Evolutionary conservation across 2,888 invertebrate genomes (phyloP).

Genomic region (Epistrophe eligans): DNA sequence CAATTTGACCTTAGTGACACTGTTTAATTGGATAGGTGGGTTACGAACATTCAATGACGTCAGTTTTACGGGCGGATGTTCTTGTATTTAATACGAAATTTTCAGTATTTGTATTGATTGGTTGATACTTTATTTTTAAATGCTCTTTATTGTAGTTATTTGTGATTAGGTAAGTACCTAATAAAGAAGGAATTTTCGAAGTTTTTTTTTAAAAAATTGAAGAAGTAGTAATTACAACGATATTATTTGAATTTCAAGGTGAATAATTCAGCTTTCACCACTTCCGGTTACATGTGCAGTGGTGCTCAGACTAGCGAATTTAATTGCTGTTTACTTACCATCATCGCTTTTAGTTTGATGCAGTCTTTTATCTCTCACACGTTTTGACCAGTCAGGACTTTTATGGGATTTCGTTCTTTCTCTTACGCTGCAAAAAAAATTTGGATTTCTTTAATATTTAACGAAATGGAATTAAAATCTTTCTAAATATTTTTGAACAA

Average conservation of each 20-base stretch:
- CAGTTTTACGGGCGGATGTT: neutral
- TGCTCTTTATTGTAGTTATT: neutral
- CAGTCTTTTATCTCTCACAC: constrained; percentile 83
- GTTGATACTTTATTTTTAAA: neutral
- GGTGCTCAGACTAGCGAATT: neutral
- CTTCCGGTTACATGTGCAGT: constrained; percentile 40
- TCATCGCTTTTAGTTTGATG: constrained; percentile 81
- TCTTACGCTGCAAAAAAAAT: constrained; percentile 80
- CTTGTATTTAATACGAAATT: neutral
- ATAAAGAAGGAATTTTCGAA: neutral
- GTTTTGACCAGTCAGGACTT: constrained; percentile 83
- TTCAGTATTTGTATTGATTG: neutral
- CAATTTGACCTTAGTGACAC: constrained; percentile 24
- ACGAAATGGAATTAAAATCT: no score
- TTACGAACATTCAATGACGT: constrained; percentile 10
- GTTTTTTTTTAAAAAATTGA: neutral
- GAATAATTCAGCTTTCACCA: neutral
- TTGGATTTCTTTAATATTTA: neutral
- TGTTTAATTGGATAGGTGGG: neutral
- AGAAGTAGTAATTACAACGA: neutral
- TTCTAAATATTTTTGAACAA: no score
- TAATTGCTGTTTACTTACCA: constrained; percentile 78
- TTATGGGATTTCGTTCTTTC: constrained; percentile 82
- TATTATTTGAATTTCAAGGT: neutral
- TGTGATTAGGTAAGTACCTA: neutral